Evolutionary conservation across 2,113 vertebrate genomes (phyloP).

Genomic region (Pelusios castaneus): DNA sequence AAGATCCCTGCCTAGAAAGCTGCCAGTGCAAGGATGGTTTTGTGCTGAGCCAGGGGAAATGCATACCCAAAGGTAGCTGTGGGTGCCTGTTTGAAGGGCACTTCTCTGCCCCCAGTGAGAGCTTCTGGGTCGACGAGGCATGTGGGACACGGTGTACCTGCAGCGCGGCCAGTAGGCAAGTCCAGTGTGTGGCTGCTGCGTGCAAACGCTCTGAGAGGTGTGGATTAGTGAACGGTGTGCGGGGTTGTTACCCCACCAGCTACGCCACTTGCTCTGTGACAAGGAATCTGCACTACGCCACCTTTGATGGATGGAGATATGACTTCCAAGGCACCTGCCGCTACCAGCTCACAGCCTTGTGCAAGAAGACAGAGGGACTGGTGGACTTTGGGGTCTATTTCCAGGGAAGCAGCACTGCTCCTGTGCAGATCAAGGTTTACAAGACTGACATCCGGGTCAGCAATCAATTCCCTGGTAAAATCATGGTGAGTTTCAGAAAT

Average conservation of each 20-base stretch:
- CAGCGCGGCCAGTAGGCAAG: background rate
- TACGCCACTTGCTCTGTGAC: slow-evolving; percentile 75
- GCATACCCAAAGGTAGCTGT: slow-evolving; percentile 45
- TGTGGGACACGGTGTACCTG: slow-evolving; percentile 66
- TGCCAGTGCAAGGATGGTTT: slow-evolving; percentile 66
- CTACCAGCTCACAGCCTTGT: slow-evolving; percentile 62
- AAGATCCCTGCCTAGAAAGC: slow-evolving; percentile 52
- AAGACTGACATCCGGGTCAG: slow-evolving; percentile 67
- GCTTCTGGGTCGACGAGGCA: slow-evolving; percentile 11
- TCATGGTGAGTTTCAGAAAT: slow-evolving; percentile 73
- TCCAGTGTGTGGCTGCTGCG: background rate
- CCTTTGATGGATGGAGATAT: slow-evolving; percentile 79
- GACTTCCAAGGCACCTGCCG: slow-evolving; percentile 86
- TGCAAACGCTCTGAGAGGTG: slow-evolving; percentile 50
- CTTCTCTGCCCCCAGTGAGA: slow-evolving; percentile 5
- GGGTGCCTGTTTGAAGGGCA: slow-evolving; percentile 58
- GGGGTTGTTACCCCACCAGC: slow-evolving; percentile 56
- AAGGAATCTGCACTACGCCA: slow-evolving; percentile 84
- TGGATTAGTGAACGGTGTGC: slow-evolving; percentile 38
- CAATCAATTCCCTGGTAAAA: slow-evolving; percentile 62
- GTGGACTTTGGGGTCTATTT: slow-evolving; percentile 77
- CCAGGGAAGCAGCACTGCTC: slow-evolving; percentile 74
- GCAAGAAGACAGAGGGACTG: slow-evolving; percentile 47
- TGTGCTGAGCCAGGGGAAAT: slow-evolving; percentile 48
- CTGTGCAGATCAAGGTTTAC: slow-evolving; percentile 72